Evolutionary conservation across 2,888 invertebrate species (phyloP), one percentile per base, ranked within the genome.

Genomic region (Charanyca ferruginea): DNA sequence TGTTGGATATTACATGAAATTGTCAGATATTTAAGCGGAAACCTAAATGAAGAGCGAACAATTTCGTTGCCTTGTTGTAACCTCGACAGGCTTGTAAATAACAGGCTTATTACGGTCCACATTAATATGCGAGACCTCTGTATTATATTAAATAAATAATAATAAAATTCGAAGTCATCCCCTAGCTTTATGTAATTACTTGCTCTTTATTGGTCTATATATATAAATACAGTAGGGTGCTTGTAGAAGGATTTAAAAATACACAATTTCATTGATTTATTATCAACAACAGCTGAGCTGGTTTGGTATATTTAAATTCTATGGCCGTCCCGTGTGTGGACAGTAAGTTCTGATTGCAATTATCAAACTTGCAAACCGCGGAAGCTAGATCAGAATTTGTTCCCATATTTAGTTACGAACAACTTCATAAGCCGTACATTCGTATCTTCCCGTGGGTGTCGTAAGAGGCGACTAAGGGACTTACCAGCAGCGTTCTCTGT

Each of bases 131-230:
- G 42, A 55, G 32, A 60, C 23, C 51, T n/a, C 23, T 47, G 49
- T 60, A 63, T 65, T 65, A 65, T 57, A 69, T 79, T 51, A 59
- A 73, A 44, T 54, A 73, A 51, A 49, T 55, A 55, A 53, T 73
- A 54, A 45, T 61, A 25, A 35, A 64, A 42, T 32, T n/a, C 3
- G 16, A 28, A 49, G 47, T 25, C 13, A 65, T 57, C 49, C 28
- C 28, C 38, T 25, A 18, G 35, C 22, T 62, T 78, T 41, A 38
- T 11, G 11, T 63, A 45, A 73, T 78, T 57, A 68, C 48, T 47
- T 63, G 48, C 48, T 42, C 47, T 22, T 51, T 42, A 62, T 28
- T 66, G 9, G 6, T n/a, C 45, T 53, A n/a, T n/a, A n/a, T n/a
- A n/a, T 45, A 25, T 9, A 66, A 74, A 35, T 35, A 41, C 42